Conservation (phyloP, 2,113 vertebrate species). For the Pseudolaguvia tuberculata region DNA sequence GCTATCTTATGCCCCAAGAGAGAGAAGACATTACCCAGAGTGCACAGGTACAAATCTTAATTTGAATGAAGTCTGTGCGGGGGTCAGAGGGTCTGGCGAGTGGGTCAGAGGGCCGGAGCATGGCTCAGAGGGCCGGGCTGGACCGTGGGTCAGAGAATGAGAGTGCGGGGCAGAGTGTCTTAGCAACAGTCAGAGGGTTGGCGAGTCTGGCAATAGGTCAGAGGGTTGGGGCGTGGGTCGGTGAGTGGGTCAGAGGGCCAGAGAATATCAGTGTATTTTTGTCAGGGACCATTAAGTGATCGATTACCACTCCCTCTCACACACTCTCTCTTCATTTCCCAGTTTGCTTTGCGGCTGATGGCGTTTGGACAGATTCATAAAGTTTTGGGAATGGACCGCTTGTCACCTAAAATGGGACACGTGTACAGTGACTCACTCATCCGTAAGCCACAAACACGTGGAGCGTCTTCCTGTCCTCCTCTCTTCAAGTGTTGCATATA, state of each 20-base stretch:
- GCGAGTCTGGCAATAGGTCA: too few relatives aligned
- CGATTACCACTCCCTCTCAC: too few relatives aligned
- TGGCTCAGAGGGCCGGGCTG: too few relatives aligned
- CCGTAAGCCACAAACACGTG: slow-evolving; percentile 13
- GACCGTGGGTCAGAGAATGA: too few relatives aligned
- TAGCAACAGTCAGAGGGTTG: too few relatives aligned
- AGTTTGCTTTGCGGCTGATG: slow-evolving; percentile 87
- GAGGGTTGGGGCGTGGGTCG: too few relatives aligned
- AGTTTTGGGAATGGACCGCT: slow-evolving; percentile 86
- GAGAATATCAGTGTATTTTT: too few relatives aligned
- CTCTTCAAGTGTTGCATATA: not conserved
- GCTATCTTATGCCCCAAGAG: slow-evolving; percentile 80
- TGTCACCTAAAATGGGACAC: slow-evolving; percentile 76
- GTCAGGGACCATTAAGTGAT: not conserved
- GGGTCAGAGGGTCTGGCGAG: too few relatives aligned
- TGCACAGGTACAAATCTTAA: slow-evolving; percentile 72
- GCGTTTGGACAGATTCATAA: slow-evolving; percentile 93
- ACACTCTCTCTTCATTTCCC: slow-evolving; percentile 27
- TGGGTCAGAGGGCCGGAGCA: too few relatives aligned
- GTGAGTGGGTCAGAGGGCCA: too few relatives aligned
- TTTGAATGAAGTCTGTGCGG: too few relatives aligned
- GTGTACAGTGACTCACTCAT: not conserved
- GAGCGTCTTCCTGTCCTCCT: not conserved
- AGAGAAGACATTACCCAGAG: slow-evolving; percentile 93
- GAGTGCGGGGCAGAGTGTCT: too few relatives aligned